A percentile compares a stretch with the other conserved stretches of the same genome.
These are phyloP conservation scores for Nannobrachium achirus DNA, from an alignment of 2,113 vertebrate species.

Conservation along the genomic window DNA sequence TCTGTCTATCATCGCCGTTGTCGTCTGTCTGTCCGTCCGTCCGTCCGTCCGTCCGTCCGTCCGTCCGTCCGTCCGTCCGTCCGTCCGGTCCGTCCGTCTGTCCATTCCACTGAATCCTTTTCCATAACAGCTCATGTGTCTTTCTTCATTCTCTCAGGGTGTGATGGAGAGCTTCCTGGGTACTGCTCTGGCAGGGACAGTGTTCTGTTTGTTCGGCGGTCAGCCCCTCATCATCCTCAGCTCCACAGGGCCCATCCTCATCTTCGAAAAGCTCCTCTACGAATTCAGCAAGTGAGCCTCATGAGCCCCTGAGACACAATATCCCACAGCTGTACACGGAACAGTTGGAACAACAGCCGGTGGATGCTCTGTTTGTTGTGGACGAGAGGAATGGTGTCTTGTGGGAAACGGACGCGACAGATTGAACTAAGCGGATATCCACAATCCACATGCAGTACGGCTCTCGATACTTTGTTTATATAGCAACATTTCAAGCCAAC, in stretches of 20 bases:
- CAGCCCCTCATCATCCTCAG: constrained; percentile 99
- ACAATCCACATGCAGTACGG: too few relatives aligned
- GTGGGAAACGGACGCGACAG: too few relatives aligned
- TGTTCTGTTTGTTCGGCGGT: constrained; percentile 93
- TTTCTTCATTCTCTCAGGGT: constrained; percentile 75
- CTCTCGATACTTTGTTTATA: too few relatives aligned
- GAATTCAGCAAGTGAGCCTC: constrained; percentile 97
- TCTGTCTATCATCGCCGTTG: neutral
- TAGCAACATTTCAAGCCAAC: too few relatives aligned
- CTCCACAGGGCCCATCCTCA: constrained; percentile 97
- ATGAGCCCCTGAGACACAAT: neutral
- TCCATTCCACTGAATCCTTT: neutral
- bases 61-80: neutral
- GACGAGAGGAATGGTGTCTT: neutral
- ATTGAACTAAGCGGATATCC: too few relatives aligned
- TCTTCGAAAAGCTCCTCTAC: constrained; percentile 97
- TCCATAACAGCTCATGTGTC: neutral
- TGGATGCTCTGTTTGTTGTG: neutral
- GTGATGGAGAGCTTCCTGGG: constrained; percentile 99
- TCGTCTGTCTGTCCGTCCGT: neutral
- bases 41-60: neutral
- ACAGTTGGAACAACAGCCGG: neutral
- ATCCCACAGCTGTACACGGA: neutral
- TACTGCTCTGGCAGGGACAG: constrained; percentile 89
- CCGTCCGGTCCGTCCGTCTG: too few relatives aligned